Evolutionary conservation across 2,888 invertebrate species (phyloP).

Genomic region (Andrena flavipes): DNA sequence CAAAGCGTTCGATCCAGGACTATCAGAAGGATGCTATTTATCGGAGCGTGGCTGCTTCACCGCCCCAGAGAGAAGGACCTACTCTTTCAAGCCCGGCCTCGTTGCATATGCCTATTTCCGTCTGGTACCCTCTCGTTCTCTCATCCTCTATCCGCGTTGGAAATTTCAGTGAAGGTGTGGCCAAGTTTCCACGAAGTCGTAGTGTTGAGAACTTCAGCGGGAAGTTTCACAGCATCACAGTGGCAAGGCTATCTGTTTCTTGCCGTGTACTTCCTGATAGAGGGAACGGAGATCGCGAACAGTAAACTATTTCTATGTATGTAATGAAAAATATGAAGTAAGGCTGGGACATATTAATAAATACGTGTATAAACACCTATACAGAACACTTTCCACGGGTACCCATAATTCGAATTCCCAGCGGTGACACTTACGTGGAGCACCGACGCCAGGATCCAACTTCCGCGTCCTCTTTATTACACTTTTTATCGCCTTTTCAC

Average conservation of each 20-base stretch:
- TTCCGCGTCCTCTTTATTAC: conserved; percentile 25
- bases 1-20: conserved; percentile 57
- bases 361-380: neutral
- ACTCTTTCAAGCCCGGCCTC: conserved; percentile 14
- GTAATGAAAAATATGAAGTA: too few species aligned
- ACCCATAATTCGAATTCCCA: neutral
- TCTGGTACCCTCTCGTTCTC: conserved; percentile 25
- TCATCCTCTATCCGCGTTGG: conserved; percentile 16
- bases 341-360: too few species aligned
- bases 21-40: conserved; percentile 62
- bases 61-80: conserved; percentile 10
- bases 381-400: neutral
- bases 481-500: conserved; percentile 60
- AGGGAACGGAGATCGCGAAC: neutral
- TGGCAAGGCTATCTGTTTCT: neutral
- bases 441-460: neutral
- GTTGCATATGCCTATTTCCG: neutral
- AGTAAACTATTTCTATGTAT: neutral
- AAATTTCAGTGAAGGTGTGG: conserved; percentile 42
- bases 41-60: conserved; percentile 54
- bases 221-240: conserved; percentile 53
- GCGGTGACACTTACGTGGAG: neutral
- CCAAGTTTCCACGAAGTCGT: conserved; percentile 62
- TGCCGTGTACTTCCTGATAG: neutral
- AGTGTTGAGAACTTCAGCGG: conserved; percentile 57